Conservation (phyloP, 1,140 invertebrate species). For the Cryptotermes secundus region DNA sequence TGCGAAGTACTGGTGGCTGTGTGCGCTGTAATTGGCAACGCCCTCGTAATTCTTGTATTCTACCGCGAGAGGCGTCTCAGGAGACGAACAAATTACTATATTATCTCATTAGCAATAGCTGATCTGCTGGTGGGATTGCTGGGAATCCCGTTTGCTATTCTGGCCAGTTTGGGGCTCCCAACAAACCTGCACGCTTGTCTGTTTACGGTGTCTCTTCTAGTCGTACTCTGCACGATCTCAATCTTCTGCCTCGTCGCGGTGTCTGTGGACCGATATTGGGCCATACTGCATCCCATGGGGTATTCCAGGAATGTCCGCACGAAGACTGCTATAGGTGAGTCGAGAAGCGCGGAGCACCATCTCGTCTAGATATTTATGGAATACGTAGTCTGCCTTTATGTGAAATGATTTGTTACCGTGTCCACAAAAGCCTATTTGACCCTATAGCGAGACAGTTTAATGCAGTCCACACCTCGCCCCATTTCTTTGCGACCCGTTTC, state of each 20-base stretch:
- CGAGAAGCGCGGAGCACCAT: not conserved
- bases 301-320: slow-evolving; percentile 84
- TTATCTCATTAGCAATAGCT: slow-evolving; percentile 82
- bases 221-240: slow-evolving; percentile 87
- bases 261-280: slow-evolving; percentile 89
- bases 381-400: no score
- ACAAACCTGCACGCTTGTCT: slow-evolving; percentile 77
- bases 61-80: slow-evolving; percentile 71
- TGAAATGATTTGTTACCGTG: no score
- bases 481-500: no score
- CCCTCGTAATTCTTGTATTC: slow-evolving; percentile 83
- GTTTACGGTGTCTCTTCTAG: slow-evolving; percentile 81
- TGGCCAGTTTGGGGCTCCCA: slow-evolving; percentile 74
- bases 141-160: slow-evolving; percentile 82
- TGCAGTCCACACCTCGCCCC: no score
- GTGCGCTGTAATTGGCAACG: slow-evolving; percentile 78
- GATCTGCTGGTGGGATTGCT: slow-evolving; percentile 66
- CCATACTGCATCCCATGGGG: slow-evolving; percentile 85
- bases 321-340: slow-evolving; percentile 80
- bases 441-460: no score
- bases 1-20: slow-evolving; percentile 80
- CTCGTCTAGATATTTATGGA: no score
- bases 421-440: no score
- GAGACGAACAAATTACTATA: slow-evolving; percentile 86
- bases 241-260: slow-evolving; percentile 90